Conservation (phyloP, 2,113 vertebrate species). For the Benthochromis sp. region DNA sequence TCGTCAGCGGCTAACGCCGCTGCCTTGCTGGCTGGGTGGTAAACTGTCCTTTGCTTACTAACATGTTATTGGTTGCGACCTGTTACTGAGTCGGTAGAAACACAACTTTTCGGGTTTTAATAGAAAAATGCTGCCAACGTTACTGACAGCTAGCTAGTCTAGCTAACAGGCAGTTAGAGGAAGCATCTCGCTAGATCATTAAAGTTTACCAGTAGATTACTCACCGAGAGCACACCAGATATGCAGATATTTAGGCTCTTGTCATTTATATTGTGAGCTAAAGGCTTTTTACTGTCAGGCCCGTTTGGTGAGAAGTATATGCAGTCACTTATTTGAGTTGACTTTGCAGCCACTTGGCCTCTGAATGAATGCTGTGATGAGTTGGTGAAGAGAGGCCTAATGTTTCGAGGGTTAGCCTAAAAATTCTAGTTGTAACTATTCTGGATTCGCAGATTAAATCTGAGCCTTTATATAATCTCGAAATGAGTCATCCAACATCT, state of each 20-base stretch:
- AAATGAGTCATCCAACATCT: neutral
- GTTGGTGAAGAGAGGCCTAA: neutral
- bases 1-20: neutral
- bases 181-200: slow-evolving; percentile 7
- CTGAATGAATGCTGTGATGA: neutral
- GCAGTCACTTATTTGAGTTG: neutral
- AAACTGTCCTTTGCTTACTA: neutral
- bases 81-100: neutral
- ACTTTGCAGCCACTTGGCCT: neutral
- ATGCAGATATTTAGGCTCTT: neutral
- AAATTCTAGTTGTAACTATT: neutral
- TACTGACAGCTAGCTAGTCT: neutral
- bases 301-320: neutral
- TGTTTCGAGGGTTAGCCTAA: neutral
- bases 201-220: neutral
- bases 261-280: neutral
- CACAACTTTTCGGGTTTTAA: neutral
- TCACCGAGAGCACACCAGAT: neutral
- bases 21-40: fast-evolving
- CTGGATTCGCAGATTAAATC: neutral
- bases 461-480: neutral
- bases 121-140: neutral
- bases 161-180: neutral
- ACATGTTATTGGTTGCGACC: fast-evolving
- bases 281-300: neutral